Evolutionary conservation across 2,797 vertebrate genomes (phyloP).

Genomic region (Masticophis lateralis): DNA sequence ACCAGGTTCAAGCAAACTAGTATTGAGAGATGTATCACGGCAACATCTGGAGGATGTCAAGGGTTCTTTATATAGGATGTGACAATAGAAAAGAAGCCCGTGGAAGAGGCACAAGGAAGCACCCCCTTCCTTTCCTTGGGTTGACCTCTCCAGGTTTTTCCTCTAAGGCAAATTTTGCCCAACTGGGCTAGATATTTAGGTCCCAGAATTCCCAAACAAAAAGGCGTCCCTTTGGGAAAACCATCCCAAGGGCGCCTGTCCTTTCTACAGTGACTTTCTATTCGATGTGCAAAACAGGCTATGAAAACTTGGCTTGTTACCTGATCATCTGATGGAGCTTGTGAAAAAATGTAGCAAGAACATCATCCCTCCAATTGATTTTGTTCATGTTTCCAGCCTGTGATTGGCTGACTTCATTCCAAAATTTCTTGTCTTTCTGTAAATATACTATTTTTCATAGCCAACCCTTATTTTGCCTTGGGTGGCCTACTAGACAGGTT

Average conservation of each 20-base stretch:
- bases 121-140: not conserved
- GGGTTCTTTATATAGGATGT: not conserved
- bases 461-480: not conserved
- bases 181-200: not conserved
- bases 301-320: not conserved
- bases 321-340: not conserved
- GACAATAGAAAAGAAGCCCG: too few species aligned
- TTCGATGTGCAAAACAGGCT: not conserved
- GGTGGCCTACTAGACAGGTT: not conserved
- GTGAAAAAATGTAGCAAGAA: not conserved
- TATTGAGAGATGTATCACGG: not conserved
- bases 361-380: not conserved
- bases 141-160: not conserved
- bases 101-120: not conserved
- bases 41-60: not conserved
- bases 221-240: not conserved
- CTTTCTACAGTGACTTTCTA: not conserved
- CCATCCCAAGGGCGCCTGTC: not conserved
- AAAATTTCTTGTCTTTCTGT: not conserved
- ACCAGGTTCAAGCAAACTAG: not conserved
- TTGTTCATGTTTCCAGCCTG: not conserved
- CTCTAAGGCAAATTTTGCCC: not conserved
- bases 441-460: not conserved
- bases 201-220: not conserved
- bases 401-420: not conserved